phyloP scores from a whole-genome alignment of 2,113 vertebrate genomes.

The Pomatorhinus ruficollis region DNA sequence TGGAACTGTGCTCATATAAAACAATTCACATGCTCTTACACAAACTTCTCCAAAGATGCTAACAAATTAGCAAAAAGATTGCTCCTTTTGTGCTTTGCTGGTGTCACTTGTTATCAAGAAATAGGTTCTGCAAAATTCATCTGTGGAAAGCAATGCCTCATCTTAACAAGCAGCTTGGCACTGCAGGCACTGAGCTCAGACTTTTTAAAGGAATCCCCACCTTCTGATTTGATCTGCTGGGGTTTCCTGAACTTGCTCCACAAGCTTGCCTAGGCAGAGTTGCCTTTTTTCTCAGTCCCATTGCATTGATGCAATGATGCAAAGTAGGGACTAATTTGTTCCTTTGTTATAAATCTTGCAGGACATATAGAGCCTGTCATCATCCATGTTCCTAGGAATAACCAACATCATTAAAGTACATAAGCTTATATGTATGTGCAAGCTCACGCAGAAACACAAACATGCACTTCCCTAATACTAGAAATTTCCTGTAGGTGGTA shows the following conservation, averaged over 20 bases:
- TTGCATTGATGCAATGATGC: background rate
- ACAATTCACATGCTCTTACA: background rate
- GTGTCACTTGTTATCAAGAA: background rate
- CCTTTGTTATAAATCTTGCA: background rate
- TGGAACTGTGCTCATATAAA: background rate
- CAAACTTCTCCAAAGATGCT: background rate
- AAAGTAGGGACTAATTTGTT: background rate
- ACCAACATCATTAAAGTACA: background rate
- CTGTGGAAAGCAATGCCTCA: background rate
- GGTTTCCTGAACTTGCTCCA: background rate
- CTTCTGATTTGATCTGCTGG: background rate
- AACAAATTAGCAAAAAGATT: background rate
- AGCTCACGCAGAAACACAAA: background rate
- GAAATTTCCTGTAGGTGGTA: background rate
- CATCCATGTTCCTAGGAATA: background rate
- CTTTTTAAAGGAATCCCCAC: background rate
- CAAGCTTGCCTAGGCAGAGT: background rate
- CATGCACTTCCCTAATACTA: background rate
- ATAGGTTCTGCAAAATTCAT: background rate
- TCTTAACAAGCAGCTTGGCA: background rate
- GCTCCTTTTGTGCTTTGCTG: background rate
- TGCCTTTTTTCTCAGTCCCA: background rate
- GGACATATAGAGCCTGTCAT: background rate
- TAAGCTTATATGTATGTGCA: accelerated
- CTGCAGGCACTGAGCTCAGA: background rate